Conservation (phyloP, 2,113 vertebrate genomes). For the Blennius ocellaris region DNA sequence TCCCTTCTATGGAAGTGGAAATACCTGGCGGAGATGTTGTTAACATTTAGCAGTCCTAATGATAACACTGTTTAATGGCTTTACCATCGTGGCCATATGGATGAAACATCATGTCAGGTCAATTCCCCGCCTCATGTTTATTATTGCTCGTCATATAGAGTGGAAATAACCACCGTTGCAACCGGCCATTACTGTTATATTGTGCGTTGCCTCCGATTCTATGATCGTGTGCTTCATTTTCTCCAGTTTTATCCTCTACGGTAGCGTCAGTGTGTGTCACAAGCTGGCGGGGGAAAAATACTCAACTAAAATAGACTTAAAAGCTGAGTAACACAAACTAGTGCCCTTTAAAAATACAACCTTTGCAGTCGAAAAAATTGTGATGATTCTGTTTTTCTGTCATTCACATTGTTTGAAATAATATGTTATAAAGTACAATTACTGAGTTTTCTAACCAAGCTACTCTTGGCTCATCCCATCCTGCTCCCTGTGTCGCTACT, state of each 20-base stretch:
- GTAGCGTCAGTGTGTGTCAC: background rate
- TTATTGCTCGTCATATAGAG: conserved; percentile 50
- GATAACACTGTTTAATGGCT: conserved; percentile 44
- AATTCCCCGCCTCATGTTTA: conserved; percentile 35
- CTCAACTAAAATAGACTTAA: too few relatives aligned
- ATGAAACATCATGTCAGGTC: conserved; percentile 48
- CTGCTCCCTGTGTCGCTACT: too few relatives aligned
- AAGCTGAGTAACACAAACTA: too few relatives aligned
- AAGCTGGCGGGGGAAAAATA: background rate
- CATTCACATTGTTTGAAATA: too few relatives aligned
- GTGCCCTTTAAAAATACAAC: too few relatives aligned
- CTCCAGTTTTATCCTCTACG: background rate
- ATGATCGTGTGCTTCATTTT: conserved; percentile 12
- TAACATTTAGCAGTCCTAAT: conserved; percentile 36
- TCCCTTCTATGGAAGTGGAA: conserved; percentile 13
- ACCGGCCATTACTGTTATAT: conserved; percentile 39
- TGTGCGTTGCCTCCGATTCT: conserved; percentile 2
- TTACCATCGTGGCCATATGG: conserved; percentile 46
- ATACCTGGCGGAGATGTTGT: conserved; percentile 27
- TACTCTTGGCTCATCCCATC: too few relatives aligned
- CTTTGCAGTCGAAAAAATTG: too few relatives aligned
- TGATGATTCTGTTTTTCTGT: too few relatives aligned
- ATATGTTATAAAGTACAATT: too few relatives aligned
- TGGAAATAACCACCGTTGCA: conserved; percentile 47
- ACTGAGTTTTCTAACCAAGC: too few relatives aligned